Evolutionary conservation across 2,888 invertebrate genomes (phyloP).

Genomic region (Meghimatium bilineatum): DNA sequence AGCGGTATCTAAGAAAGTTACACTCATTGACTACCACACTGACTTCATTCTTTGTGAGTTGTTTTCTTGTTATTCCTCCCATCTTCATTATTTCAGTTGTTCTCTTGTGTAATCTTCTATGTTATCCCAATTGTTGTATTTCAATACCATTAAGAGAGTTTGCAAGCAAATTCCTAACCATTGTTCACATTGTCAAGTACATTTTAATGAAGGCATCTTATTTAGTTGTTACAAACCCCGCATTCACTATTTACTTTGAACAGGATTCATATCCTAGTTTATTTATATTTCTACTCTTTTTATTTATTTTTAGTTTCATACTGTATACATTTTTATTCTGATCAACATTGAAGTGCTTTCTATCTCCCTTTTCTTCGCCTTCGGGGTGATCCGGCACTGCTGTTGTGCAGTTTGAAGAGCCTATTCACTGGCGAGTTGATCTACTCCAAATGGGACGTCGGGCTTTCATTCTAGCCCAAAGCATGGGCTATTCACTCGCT

Average conservation of each 20-base stretch:
- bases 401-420: background rate
- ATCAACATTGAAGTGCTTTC: background rate
- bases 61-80: too few species aligned
- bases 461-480: background rate
- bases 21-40: too few species aligned
- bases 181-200: background rate
- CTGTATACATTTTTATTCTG: background rate
- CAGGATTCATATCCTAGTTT: background rate
- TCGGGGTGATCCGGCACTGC: slow-evolving; percentile 3
- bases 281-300: slow-evolving; percentile 1
- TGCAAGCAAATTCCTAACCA: too few species aligned
- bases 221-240: background rate
- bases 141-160: too few species aligned
- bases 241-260: background rate
- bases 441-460: slow-evolving; percentile 7
- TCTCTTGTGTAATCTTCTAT: background rate
- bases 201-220: background rate
- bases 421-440: background rate
- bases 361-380: background rate
- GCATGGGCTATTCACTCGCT: slow-evolving; percentile 14
- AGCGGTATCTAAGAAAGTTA: too few species aligned
- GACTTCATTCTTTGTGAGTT: too few species aligned
- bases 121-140: too few species aligned
- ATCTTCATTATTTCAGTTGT: too few species aligned
- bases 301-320: background rate